Evolutionary conservation across 2,797 vertebrate genomes (phyloP), one percentile per base, ranked within the genome.

Genomic region (Malacoraja senta): DNA sequence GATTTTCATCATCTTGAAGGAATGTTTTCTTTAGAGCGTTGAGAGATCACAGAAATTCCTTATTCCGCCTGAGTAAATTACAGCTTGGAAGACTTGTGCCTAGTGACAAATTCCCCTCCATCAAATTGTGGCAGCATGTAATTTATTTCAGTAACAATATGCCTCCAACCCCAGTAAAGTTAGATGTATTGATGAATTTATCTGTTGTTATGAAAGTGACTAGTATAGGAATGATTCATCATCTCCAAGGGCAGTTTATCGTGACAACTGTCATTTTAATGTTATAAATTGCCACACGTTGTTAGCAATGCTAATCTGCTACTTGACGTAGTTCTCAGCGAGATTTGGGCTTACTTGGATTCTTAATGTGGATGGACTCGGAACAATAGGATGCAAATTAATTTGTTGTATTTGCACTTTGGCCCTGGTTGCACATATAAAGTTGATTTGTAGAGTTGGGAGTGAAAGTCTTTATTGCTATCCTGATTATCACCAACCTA

Each of bases 161-260:
- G 26, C 71, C 90, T 74, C 35, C 68, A 91, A 74, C 26, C 90
- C 44, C 65, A 72, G 90, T 76, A 74, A 92, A 92, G 90, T 92
- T 53, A 92, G 71, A 44, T 74, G 35, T 92, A 92, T 53, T 92
- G 90, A 76, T 92, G 38, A 92, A 92, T 74, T 53, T 92, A 53
- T 92, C 68, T 92, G 71, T 71, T 71, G 88, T 74, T 68, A 74
- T 72, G 90, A 91, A 74, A 53, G 35, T 91, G 90, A 74, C 71
- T 24, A 92, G 21, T 72, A 53, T 29, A 38, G 68, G 90, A 44
- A 74, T 44, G 26, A 92, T 92, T 53, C 72, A 92, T 92, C 90
- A 92, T 35, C 26, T 92, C 71, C 35, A 92, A 53, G 71, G 90
- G 90, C 35, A 74, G 90, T 72, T 92, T 76, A 53, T 24, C 8